Evolutionary conservation across 2,113 vertebrate genomes (phyloP), one percentile per base, ranked within the genome.

Genomic region (Eclectus roratus): DNA sequence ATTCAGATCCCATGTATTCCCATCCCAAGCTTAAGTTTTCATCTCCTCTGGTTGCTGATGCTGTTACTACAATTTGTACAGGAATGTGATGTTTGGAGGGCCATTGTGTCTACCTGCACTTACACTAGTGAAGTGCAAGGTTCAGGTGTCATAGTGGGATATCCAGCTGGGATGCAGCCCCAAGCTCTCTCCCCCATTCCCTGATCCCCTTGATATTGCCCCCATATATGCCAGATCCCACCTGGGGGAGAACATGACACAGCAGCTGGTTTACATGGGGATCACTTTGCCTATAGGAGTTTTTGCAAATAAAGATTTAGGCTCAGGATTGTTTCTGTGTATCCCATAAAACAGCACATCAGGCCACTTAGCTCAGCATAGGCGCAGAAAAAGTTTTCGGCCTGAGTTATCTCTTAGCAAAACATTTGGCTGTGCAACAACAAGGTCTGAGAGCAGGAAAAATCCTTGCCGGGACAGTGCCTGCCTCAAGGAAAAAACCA

Each of bases 71-170:
- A 71, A 17, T 60, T 77, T 63, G 31, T 27, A 25, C 6, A 20
- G 41, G 37, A 44, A 4, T 0, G 0, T 73, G 64, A 17, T 35
- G 19, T 19, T 28, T 43, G 11, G 8, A 25, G 25, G 13, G 17
- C 19, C 43, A 4, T 63, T 0, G 0, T 25, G 10, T 28, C 35
- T 35, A 33, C 13, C 63, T 61, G 58, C 24, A 5, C 5, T 55
- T 11, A 15, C 55, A 6, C 4, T 70, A 61, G 17, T 28, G 15
- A 33, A 43, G 50, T 8, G 7, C 18, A 88, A 73, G 17, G 12
- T 85, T 55, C 3, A 13, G 52, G 17, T 3, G 5, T 7, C 9
- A 2, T 17, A 6, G 31, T 27, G 65, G 12, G 0, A 2, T 4
- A 47, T 25, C 37, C 18, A 58, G 11, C 25, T 69, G 44, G 1